phyloP scores from a whole-genome alignment of 1,140 invertebrate species.

The Calephelis nemesis region DNA sequence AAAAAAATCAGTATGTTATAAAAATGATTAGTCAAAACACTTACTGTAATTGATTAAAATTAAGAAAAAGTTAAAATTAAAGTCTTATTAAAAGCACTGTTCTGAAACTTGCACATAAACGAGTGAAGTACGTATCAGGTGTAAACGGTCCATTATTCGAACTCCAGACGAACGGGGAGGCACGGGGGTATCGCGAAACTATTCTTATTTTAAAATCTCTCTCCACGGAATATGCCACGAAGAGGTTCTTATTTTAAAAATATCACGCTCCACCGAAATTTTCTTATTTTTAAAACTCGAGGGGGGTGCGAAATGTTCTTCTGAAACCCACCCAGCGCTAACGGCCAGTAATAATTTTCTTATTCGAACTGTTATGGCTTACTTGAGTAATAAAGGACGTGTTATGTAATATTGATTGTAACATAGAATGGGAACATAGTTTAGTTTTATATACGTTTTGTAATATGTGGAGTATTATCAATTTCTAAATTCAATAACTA shows the following conservation, averaged over 20 bases:
- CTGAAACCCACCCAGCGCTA: constrained; percentile 62
- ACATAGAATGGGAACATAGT: too few species aligned
- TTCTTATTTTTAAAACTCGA: constrained; percentile 74
- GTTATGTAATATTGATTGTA: constrained; percentile 16
- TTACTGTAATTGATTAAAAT: too few species aligned
- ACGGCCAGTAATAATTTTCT: constrained; percentile 75
- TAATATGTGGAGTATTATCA: not conserved
- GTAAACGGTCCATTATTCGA: constrained; percentile 50
- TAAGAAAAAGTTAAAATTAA: too few species aligned
- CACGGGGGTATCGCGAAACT: constrained; percentile 72
- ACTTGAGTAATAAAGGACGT: constrained; percentile 26
- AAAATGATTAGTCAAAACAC: too few species aligned
- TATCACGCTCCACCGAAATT: constrained; percentile 77
- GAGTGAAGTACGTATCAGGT: constrained; percentile 7
- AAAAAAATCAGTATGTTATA: too few species aligned
- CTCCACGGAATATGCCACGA: constrained; percentile 77
- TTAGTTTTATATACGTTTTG: too few species aligned
- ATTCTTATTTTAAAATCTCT: constrained; percentile 79
- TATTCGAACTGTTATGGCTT: constrained; percentile 63
- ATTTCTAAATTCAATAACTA: constrained; percentile 1
- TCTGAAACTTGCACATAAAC: not conserved
- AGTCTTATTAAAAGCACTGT: not conserved
- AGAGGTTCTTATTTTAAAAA: constrained; percentile 77
- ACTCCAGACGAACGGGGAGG: constrained; percentile 66
- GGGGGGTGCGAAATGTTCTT: constrained; percentile 66